phyloP scores from a whole-genome alignment of 2,888 invertebrate genomes.

The Drosophila tanythrix region DNA sequence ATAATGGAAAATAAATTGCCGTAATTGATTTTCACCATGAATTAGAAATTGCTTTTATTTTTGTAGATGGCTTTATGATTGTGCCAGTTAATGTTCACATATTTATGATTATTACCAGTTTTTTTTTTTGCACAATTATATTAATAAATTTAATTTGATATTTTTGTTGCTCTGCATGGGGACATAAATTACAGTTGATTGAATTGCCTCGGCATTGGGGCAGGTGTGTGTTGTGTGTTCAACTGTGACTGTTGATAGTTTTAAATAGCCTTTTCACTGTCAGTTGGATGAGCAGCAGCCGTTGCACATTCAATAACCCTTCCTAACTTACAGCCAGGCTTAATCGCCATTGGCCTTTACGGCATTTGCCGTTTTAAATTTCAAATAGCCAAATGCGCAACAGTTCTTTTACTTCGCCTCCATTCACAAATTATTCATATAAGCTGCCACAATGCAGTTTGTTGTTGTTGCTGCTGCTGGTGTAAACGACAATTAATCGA shows the following conservation, averaged over 20 bases:
- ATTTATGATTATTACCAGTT: slow-evolving; percentile 8
- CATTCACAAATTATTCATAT: slow-evolving; percentile 18
- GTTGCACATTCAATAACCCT: slow-evolving; percentile 46
- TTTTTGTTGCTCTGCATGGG: slow-evolving; percentile 23
- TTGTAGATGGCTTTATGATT: slow-evolving; percentile 19
- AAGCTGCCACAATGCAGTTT: not conserved
- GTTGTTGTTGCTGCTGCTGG: not conserved
- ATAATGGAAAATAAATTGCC: slow-evolving; percentile 33
- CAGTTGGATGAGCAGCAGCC: slow-evolving; percentile 56
- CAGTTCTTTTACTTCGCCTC: not conserved
- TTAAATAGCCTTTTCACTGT: slow-evolving; percentile 56
- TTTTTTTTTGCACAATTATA: slow-evolving; percentile 41
- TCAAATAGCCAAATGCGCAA: slow-evolving; percentile 13
- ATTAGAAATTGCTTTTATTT: slow-evolving; percentile 35
- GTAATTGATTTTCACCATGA: slow-evolving; percentile 63
- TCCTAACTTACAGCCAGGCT: slow-evolving; percentile 23
- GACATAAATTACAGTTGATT: slow-evolving; percentile 39
- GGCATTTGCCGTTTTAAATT: slow-evolving; percentile 2
- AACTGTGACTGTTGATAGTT: slow-evolving; percentile 14
- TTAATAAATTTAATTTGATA: slow-evolving; percentile 51
- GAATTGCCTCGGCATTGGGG: slow-evolving; percentile 32
- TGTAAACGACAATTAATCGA: not conserved
- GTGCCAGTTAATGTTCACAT: slow-evolving; percentile 14
- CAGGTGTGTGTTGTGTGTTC: slow-evolving; percentile 9
- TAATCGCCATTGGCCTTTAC: slow-evolving; percentile 26